Conservation (phyloP, 2,888 invertebrate genomes). For the Hirtodrosophila trivittata region DNA sequence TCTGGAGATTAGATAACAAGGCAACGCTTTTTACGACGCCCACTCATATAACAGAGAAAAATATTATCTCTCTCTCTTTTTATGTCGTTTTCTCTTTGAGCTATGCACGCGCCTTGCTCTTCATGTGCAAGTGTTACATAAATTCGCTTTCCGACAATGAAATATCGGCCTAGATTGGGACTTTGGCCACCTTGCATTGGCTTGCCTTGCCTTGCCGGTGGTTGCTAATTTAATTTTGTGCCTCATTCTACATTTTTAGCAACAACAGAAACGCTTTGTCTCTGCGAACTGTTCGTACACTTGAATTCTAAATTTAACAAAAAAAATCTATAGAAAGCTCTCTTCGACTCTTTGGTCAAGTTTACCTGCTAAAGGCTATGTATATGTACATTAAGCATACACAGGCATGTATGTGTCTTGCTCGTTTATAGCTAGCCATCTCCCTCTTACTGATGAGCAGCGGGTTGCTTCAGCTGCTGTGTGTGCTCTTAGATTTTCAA, state of each 20-base stretch:
- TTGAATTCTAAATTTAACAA: constrained; percentile 66
- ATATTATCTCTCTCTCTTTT: constrained; percentile 16
- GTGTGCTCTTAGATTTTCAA: constrained; percentile 24
- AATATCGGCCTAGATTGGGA: constrained; percentile 34
- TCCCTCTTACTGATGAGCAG: constrained; percentile 19
- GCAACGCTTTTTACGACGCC: constrained; percentile 19
- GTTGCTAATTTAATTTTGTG: constrained; percentile 56
- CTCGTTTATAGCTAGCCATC: constrained; percentile 25
- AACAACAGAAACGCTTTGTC: constrained; percentile 16
- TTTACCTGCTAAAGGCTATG: constrained; percentile 29
- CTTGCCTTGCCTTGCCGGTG: constrained; percentile 4
- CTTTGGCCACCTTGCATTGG: constrained; percentile 5
- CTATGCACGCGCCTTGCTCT: constrained; percentile 2
- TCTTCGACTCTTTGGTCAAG: constrained; percentile 36
- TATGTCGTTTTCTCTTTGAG: constrained; percentile 9
- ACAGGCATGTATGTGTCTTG: neutral
- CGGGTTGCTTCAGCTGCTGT: too few species aligned
- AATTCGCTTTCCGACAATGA: constrained; percentile 47
- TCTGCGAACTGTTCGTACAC: constrained; percentile 22
- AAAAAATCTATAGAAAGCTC: constrained; percentile 29
- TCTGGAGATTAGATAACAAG: constrained; percentile 66
- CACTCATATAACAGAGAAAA: neutral
- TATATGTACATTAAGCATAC: neutral
- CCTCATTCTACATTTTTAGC: constrained; percentile 6
- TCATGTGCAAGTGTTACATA: constrained; percentile 59